Evolutionary conservation across 2,113 vertebrate species (phyloP).

Genomic region (Zingel zingel): DNA sequence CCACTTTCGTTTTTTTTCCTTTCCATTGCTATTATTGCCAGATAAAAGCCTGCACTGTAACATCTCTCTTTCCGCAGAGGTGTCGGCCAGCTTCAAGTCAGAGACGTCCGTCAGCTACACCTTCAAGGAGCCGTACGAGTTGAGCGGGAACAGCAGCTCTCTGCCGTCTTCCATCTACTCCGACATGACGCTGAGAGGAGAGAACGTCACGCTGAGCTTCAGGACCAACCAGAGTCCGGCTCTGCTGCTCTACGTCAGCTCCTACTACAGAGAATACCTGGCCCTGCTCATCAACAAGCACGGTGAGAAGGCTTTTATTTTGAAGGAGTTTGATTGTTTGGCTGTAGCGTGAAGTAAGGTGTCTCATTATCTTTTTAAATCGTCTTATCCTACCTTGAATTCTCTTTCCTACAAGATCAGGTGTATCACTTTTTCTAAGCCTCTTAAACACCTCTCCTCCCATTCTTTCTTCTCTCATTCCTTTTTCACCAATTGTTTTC

Average conservation of each 20-base stretch:
- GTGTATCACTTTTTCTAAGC: neutral
- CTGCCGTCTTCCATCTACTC: constrained; percentile 89
- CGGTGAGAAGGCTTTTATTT: constrained; percentile 81
- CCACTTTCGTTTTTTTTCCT: neutral
- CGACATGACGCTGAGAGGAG: constrained; percentile 86
- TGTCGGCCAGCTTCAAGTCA: constrained; percentile 90
- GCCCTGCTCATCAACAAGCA: constrained; percentile 89
- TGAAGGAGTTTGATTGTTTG: neutral
- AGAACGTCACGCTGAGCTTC: constrained; percentile 89
- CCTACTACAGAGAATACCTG: constrained; percentile 90
- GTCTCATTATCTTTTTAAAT: neutral
- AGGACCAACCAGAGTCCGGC: constrained; percentile 88
- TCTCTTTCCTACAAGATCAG: neutral
- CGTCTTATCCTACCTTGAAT: neutral
- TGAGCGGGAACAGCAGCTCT: constrained; percentile 88
- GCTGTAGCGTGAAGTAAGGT: neutral
- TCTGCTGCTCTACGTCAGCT: constrained; percentile 88
- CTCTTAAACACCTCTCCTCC: neutral
- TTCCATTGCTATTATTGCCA: neutral
- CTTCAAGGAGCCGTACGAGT: constrained; percentile 89
- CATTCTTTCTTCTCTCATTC: neutral
- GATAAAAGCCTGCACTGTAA: neutral
- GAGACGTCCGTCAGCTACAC: constrained; percentile 89
- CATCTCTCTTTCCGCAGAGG: constrained; percentile 83
- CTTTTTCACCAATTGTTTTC: neutral